Percentiles rank a stretch among this genome's conserved stretches.
Evolutionary conservation across 2,113 vertebrate genomes (phyloP).

Genomic region (Erythrocebus patas): DNA sequence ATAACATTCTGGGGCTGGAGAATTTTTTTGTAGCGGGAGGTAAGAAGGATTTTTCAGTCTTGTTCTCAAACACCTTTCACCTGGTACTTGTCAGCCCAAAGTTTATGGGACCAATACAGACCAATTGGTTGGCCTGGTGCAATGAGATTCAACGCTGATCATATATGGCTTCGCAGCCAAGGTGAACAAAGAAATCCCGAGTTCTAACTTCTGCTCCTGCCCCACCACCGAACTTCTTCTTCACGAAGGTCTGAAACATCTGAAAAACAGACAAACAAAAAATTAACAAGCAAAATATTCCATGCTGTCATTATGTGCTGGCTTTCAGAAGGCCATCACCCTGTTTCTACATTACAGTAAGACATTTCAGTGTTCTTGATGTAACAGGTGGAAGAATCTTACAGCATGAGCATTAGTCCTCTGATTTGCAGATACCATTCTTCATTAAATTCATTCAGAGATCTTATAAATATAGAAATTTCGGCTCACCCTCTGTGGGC

Average conservation of each 20-base stretch:
- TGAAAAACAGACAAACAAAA: neutral
- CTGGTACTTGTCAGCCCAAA: neutral
- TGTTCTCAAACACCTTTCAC: neutral
- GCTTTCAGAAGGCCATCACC: neutral
- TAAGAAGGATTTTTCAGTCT: neutral
- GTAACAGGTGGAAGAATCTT: neutral
- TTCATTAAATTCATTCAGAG: neutral
- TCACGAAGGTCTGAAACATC: neutral
- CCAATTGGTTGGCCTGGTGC: constrained; percentile 17
- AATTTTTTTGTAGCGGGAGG: neutral
- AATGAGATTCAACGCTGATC: neutral
- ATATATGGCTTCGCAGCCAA: neutral
- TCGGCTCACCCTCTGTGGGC: neutral
- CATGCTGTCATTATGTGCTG: neutral
- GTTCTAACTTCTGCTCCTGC: neutral
- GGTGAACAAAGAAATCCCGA: neutral
- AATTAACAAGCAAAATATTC: neutral
- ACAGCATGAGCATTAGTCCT: too few species aligned
- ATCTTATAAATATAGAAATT: neutral
- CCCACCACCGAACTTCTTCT: neutral
- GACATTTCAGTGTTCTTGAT: neutral
- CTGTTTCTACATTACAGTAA: neutral
- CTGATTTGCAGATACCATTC: neutral
- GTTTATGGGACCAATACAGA: neutral
- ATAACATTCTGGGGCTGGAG: constrained; percentile 44